Percentiles rank a stretch among this genome's conserved stretches.
Conservation (phyloP, 2,888 invertebrate genomes). For the Cephus nigrinus region DNA sequence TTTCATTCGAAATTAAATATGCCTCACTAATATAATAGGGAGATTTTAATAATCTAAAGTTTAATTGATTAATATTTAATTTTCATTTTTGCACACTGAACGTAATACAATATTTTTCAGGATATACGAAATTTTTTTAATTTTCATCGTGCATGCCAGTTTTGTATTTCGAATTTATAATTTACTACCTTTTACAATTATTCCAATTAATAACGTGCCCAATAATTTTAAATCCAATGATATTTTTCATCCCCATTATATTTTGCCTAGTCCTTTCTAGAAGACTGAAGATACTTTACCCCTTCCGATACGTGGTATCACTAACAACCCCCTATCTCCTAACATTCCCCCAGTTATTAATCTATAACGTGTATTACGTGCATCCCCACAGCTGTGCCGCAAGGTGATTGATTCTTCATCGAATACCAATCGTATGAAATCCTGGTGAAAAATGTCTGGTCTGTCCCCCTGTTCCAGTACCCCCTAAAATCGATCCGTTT, state of each 20-base stretch:
- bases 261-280: neutral
- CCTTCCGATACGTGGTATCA: neutral
- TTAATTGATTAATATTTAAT: too few relatives aligned
- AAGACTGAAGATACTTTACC: neutral
- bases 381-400: neutral
- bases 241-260: too few relatives aligned
- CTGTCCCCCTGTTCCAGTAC: conserved; percentile 61
- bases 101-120: neutral
- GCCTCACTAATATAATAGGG: neutral
- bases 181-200: neutral
- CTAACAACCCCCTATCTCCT: neutral
- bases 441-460: neutral
- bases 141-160: neutral
- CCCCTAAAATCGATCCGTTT: conserved; percentile 69
- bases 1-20: neutral
- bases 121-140: neutral
- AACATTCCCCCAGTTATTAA: neutral
- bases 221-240: neutral
- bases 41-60: neutral
- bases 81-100: neutral
- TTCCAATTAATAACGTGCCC: neutral
- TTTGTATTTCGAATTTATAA: neutral
- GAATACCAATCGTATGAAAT: neutral
- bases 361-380: neutral
- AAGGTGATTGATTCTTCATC: neutral